These are phyloP conservation scores for Lepetodrilus schrolli DNA, from an alignment of 2,888 invertebrate genomes.

Conservation along the genomic window DNA sequence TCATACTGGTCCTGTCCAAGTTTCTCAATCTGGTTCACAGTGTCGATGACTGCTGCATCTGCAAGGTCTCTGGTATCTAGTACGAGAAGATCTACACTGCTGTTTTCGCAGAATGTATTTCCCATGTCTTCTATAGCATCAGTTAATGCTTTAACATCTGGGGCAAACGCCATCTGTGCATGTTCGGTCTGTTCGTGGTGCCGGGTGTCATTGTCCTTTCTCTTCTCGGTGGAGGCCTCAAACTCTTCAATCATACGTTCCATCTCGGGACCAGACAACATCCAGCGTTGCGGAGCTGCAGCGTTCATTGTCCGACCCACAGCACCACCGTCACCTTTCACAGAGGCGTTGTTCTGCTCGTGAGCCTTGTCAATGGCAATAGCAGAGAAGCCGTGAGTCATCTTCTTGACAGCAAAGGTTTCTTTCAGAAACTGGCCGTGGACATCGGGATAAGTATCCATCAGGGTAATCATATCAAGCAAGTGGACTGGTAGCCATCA, in stretches of 20 bases:
- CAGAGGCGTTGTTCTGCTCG: too few species aligned
- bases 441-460: not conserved
- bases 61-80: not conserved
- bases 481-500: not conserved
- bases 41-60: not conserved
- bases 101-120: not conserved
- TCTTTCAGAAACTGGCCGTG: not conserved
- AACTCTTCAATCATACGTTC: too few species aligned
- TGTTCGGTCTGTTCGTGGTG: too few species aligned
- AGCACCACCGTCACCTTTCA: too few species aligned
- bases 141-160: not conserved
- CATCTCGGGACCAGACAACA: not conserved
- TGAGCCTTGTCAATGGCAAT: not conserved
- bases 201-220: not conserved
- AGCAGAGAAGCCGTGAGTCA: not conserved
- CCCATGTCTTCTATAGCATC: not conserved
- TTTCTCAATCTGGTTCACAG: not conserved
- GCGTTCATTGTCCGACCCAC: too few species aligned
- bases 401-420: not conserved
- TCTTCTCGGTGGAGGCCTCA: not conserved
- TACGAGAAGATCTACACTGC: not conserved
- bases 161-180: not conserved
- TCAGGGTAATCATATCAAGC: not conserved
- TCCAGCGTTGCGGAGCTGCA: not conserved
- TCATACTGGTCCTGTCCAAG: not conserved